Evolutionary conservation across 2,888 invertebrate species (phyloP).

Genomic region (Drosophila koepferae): DNA sequence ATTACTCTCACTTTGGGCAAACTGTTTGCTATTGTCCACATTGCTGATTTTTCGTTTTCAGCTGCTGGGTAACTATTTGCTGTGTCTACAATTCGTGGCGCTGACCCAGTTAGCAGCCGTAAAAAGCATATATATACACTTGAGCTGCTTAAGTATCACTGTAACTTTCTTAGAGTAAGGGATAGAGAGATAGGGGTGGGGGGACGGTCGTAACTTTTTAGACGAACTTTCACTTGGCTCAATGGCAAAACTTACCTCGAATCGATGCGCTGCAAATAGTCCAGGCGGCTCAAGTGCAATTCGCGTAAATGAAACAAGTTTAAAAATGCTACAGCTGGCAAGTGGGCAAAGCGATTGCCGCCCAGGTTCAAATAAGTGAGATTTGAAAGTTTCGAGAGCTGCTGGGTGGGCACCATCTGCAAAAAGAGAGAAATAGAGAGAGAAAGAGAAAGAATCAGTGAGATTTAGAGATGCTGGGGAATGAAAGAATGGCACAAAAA

Average conservation of each 20-base stretch:
- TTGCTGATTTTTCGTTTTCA: slow-evolving; percentile 28
- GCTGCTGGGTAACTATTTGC: slow-evolving; percentile 35
- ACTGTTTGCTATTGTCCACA: slow-evolving; percentile 34
- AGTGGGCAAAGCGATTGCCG: slow-evolving; percentile 90
- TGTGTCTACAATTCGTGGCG: slow-evolving; percentile 18
- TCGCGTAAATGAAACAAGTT: slow-evolving; percentile 93
- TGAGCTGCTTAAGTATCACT: slow-evolving; percentile 20
- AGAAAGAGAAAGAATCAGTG: background rate
- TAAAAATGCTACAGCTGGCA: slow-evolving; percentile 92
- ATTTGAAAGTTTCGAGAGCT: slow-evolving; percentile 91
- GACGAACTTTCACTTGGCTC: slow-evolving; percentile 40
- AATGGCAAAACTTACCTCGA: slow-evolving; percentile 85
- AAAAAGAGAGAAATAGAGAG: slow-evolving; percentile 60
- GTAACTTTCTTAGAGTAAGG: slow-evolving; percentile 4
- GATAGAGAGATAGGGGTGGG: too few relatives aligned
- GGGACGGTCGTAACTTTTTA: background rate
- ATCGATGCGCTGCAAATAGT: slow-evolving; percentile 89
- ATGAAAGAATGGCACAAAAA: slow-evolving; percentile 6
- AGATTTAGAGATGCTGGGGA: background rate
- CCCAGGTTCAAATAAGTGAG: slow-evolving; percentile 91
- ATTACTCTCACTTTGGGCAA: slow-evolving; percentile 26
- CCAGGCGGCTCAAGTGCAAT: slow-evolving; percentile 90
- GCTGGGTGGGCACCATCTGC: slow-evolving; percentile 89
- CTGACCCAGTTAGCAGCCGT: slow-evolving; percentile 47
- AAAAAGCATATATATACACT: slow-evolving; percentile 24